These are phyloP conservation scores for Anneissia japonica DNA, from an alignment of 35 echinoderm and acorn worm species.

Conservation along the genomic window DNA sequence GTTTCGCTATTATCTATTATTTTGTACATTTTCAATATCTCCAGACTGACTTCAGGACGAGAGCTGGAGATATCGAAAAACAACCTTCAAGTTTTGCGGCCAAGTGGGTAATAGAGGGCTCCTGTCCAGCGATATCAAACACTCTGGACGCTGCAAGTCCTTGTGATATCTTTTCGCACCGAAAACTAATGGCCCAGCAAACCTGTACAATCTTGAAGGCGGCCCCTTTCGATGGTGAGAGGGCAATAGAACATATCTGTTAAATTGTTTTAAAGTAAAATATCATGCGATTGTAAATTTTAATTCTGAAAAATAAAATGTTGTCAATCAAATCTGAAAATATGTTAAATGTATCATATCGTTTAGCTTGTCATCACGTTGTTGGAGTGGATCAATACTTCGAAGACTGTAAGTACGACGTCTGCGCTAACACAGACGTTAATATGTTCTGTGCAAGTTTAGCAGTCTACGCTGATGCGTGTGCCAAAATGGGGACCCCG, in stretches of 20 bases:
- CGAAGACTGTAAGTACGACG: constrained; percentile 8
- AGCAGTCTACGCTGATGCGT: not conserved
- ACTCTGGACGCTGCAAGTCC: not conserved
- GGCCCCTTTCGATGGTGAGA: constrained; percentile 9
- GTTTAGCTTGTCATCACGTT: not conserved
- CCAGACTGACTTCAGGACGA: constrained; percentile 2
- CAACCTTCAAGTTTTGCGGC: not conserved
- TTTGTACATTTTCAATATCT: not conserved
- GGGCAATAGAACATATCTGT: too few relatives aligned
- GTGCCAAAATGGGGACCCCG: not conserved
- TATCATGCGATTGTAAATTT: too few relatives aligned
- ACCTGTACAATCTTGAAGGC: not conserved
- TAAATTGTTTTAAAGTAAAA: too few relatives aligned
- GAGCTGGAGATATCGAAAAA: constrained; percentile 10
- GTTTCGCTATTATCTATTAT: too few relatives aligned
- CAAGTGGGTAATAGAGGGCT: not conserved
- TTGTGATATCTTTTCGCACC: not conserved
- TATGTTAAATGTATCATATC: too few relatives aligned
- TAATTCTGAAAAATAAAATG: too few relatives aligned
- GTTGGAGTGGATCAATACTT: not conserved
- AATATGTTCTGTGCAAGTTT: not conserved
- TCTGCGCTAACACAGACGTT: not conserved
- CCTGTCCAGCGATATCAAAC: not conserved
- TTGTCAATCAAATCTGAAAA: too few relatives aligned
- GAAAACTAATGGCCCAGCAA: not conserved